These are phyloP conservation scores for Platysteira castanea DNA, from an alignment of 2,113 vertebrate species.

Conservation along the genomic window DNA sequence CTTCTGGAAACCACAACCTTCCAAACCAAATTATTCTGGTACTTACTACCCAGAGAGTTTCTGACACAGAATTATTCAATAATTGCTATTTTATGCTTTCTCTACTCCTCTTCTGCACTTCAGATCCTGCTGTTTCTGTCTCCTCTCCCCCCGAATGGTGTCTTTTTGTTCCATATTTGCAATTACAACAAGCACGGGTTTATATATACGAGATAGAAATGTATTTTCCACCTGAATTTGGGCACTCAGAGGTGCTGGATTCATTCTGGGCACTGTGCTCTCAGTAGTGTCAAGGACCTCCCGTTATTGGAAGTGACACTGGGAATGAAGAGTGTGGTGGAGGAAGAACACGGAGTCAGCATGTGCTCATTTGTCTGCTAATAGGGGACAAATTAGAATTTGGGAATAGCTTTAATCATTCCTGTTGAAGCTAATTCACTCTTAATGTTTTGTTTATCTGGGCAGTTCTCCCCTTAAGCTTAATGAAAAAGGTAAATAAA, in stretches of 20 bases:
- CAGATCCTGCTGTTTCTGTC: background rate
- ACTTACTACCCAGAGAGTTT: background rate
- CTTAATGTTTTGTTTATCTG: background rate
- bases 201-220: background rate
- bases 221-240: background rate
- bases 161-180: background rate
- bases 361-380: background rate
- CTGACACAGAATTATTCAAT: background rate
- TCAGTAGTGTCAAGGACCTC: background rate
- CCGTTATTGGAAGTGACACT: background rate
- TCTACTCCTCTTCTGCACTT: background rate
- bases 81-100: background rate
- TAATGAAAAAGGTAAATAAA: conserved; percentile 18
- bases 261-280: background rate
- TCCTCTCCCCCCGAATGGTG: background rate
- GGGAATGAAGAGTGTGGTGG: background rate
- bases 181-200: background rate
- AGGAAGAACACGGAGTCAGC: background rate
- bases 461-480: background rate
- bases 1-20: background rate
- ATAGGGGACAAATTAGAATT: background rate
- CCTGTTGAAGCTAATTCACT: background rate
- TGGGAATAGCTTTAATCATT: background rate
- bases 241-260: background rate
- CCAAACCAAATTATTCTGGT: background rate